Evolutionary conservation across 1,140 invertebrate species (phyloP).

Genomic region (Drosophila sproati): DNA sequence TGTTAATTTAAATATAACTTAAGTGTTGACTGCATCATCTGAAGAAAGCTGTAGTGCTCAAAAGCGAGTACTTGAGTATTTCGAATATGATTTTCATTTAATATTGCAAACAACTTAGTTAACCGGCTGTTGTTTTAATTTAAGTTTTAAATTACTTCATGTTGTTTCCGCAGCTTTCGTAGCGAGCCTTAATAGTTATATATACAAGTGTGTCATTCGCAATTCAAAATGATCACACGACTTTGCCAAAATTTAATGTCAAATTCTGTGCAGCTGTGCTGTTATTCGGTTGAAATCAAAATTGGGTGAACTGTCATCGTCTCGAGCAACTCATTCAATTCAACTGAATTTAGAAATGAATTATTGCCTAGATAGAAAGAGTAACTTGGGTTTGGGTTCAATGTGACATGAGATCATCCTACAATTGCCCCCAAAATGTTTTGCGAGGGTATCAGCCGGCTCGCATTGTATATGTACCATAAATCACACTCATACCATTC

Average conservation of each 20-base stretch:
- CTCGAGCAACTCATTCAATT: conserved; percentile 36
- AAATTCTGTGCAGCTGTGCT: conserved; percentile 10
- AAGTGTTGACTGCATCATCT: no score
- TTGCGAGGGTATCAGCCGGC: conserved; percentile 51
- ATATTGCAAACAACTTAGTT: no score
- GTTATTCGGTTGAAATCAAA: conserved; percentile 16
- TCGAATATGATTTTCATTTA: no score
- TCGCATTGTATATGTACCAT: conserved; percentile 26
- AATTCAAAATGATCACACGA: neutral
- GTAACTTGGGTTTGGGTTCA: conserved; percentile 15
- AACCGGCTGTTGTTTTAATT: no score
- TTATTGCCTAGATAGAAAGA: conserved; percentile 37
- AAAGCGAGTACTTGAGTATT: neutral
- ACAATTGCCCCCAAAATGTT: conserved; percentile 85
- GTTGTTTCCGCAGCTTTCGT: neutral
- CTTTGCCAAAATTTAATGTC: neutral
- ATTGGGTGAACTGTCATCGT: conserved; percentile 16
- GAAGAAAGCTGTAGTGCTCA: no score
- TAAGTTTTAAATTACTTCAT: neutral
- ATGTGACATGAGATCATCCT: conserved; percentile 86
- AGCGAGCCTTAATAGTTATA: neutral
- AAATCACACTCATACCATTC: conserved; percentile 38
- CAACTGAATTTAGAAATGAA: conserved; percentile 41
- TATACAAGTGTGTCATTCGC: conserved; percentile 8
- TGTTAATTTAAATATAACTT: neutral